These are phyloP conservation scores for Clunio marinus DNA, from an alignment of 2,888 invertebrate species.

Conservation along the genomic window DNA sequence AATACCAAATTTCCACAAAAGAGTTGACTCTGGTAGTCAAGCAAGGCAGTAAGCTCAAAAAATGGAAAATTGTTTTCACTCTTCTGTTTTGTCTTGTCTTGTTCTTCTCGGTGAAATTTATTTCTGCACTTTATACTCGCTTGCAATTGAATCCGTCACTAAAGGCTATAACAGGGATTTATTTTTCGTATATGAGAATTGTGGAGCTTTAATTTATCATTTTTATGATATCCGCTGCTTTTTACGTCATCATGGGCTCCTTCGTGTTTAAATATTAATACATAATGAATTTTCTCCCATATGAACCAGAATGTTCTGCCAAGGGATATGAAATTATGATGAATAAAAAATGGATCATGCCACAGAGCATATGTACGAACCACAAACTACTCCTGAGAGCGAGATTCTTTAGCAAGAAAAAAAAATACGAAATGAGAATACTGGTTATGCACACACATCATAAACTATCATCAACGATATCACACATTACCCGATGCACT, in stretches of 20 bases:
- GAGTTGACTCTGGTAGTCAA: too few species aligned
- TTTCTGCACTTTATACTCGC: neutral
- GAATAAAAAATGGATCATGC: neutral
- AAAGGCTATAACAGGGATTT: conserved; percentile 29
- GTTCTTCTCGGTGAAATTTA: neutral
- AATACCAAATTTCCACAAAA: neutral
- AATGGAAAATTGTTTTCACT: too few species aligned
- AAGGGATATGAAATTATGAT: conserved; percentile 6
- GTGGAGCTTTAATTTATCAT: conserved; percentile 34
- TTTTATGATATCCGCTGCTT: conserved; percentile 24
- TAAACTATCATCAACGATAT: neutral
- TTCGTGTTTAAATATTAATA: conserved; percentile 8
- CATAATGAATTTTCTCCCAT: neutral
- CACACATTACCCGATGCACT: neutral
- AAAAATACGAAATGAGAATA: neutral
- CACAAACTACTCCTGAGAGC: neutral
- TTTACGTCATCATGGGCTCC: conserved; percentile 13
- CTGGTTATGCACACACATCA: neutral
- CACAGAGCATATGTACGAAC: neutral
- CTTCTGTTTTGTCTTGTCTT: neutral
- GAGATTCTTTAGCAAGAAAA: too few species aligned
- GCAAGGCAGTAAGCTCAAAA: too few species aligned
- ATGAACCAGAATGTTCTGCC: neutral
- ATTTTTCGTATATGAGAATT: conserved; percentile 15
- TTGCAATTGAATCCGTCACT: conserved; percentile 35